Base-by-base conservation (phyloP, 2,797 vertebrate species). In the Yasuhikotakia modesta region DNA sequence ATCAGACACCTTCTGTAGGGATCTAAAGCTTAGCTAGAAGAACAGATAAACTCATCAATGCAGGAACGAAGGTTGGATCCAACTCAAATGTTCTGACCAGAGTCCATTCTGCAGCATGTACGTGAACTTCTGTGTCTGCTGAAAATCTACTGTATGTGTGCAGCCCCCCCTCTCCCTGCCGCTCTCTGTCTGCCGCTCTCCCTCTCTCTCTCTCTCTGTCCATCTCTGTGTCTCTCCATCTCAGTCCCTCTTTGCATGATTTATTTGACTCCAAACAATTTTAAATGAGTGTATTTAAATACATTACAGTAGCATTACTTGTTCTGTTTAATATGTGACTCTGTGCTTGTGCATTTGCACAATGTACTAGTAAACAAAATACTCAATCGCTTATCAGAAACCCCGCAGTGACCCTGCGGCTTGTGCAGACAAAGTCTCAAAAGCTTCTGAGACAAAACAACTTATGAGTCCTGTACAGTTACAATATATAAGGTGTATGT, bases 51-150 rank as follows among this genome's bases (percentile, higher is more conserved):
- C 43, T 84, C 74, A 78, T 70, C 73, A 76, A 6, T 72, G 13
- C n/a, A 70, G 50, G 82, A 91, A 78, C 95, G 94, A 96, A 95
- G 95, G 91, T 95, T 91, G 83, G 65, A 83, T 90, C 86, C 92
- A 94, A 90, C 90, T 88, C 75, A 93, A 83, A 92, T 87, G 87
- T 83, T 82, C 77, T 2, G 88, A 81, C 73, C 90, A 91, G 94
- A 94, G 94, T 95, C 87, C 91, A 86, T 22, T 57, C 35, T 21
- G 67, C 21, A 82, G 17, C 27, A 16, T 78, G 16, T 82, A 27
- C 73, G 53, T 39, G 11, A 70, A 39, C n/a, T 45, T 19, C 69
- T 70, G 52, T 75, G 32, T 67, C 43, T 39, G 24, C 24, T 21
- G 17, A 57, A 48, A 50, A 30, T 39, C 17, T 39, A 5, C 30